Evolutionary conservation across 2,113 vertebrate species (phyloP), one percentile per base, ranked within the genome.

Genomic region (Spermophilus dauricus): DNA sequence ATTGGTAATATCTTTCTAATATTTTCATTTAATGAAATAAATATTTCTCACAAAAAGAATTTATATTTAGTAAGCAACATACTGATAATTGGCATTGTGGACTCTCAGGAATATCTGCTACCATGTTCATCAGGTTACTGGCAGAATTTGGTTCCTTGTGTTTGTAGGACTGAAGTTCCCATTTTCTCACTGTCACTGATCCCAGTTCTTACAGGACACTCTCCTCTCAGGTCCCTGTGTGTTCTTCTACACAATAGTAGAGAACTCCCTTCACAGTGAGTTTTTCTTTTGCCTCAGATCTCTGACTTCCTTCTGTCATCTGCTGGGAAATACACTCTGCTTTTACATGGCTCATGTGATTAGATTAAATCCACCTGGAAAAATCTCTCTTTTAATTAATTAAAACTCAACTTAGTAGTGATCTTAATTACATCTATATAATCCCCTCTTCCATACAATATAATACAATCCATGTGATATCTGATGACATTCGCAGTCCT

Each of bases 41-140:
- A 2, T 6, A 28, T 65, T 26, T 97, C 94, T 96, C 56, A 94
- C 2, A 97, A 97, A 95, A 96, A 98, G 88, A 94, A 72, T 78
- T 98, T 98, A 95, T 91, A 92, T 97, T 98, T 97, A 6, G 90
- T 97, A 97, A 98, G 91, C 94, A 92, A 0, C 73, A 77, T 34
- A 18, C 72, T 98, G 84, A 77, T 69, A 89, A 95, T 84, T 96
- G 88, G 53, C 51, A 91, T 80, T 91, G 24, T 97, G 72, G 39
- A 13, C 32, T 56, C 63, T 72, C 30, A 5, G 28, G 16, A 86
- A 61, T 39, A 51, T 51, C 45, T 77, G 13, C 1, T 39, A 1
- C 48, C 39, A 77, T 12, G 45, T 28, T 58, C 1, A n/a, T 70
- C 37, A 37, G 13, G 13, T 58, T 70, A 2, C 32, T 80, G 73